phyloP scores from a whole-genome alignment of 2,888 invertebrate species.

The Metalampra italica region DNA sequence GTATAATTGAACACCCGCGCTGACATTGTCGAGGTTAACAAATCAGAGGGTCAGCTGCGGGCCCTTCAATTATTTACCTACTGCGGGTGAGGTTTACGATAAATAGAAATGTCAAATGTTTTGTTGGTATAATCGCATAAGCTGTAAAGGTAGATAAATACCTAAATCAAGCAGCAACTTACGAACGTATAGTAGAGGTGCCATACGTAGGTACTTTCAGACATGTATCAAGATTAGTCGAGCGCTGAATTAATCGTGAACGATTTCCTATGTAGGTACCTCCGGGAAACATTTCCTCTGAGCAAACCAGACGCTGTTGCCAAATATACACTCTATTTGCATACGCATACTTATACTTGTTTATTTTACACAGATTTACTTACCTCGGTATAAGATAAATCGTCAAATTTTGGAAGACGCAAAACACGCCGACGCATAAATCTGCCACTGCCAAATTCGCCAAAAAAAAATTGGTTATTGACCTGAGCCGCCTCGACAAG shows the following conservation, averaged over 20 bases:
- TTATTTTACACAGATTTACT: conserved; percentile 32
- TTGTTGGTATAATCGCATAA: too few species aligned
- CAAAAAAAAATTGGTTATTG: conserved; percentile 94
- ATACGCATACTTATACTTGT: background rate
- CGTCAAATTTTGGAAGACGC: conserved; percentile 92
- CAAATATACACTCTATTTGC: background rate
- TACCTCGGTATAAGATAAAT: conserved; percentile 88
- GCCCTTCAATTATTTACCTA: too few species aligned
- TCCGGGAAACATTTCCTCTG: background rate
- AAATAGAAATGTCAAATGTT: too few species aligned
- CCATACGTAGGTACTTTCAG: too few species aligned
- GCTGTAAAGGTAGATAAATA: too few species aligned
- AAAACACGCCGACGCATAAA: conserved; percentile 94
- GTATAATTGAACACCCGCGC: too few species aligned
- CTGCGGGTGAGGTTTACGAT: too few species aligned
- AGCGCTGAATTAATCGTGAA: background rate
- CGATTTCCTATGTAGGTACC: background rate
- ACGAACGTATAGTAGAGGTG: too few species aligned
- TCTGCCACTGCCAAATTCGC: conserved; percentile 95
- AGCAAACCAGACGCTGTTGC: background rate
- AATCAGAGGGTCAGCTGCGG: too few species aligned
- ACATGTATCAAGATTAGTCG: too few species aligned
- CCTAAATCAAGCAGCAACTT: too few species aligned
- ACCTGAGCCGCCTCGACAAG: conserved; percentile 87
- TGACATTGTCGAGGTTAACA: too few species aligned